phyloP scores from a whole-genome alignment of 2,797 vertebrate species.

The Phalloptychus januarius region DNA sequence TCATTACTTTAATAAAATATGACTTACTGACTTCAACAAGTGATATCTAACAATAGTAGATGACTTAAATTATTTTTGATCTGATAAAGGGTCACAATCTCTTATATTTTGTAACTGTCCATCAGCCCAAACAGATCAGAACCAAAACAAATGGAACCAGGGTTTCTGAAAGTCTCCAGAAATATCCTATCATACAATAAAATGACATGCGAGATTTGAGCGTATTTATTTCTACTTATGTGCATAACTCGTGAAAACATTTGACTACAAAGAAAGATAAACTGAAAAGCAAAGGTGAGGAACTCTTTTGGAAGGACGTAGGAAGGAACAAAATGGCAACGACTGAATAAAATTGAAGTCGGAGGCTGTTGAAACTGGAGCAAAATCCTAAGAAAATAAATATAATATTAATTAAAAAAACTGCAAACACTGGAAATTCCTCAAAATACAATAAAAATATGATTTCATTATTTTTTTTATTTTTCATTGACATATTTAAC shows the following conservation, averaged over 20 bases:
- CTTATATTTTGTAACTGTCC: background rate
- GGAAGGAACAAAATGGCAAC: background rate
- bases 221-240: background rate
- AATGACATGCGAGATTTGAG: background rate
- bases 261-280: background rate
- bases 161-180: background rate
- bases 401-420: too few species aligned
- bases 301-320: background rate
- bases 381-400: background rate
- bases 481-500: slow-evolving; percentile 23
- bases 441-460: background rate
- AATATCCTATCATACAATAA: background rate
- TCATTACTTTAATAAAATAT: background rate
- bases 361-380: background rate
- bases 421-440: background rate
- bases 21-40: background rate
- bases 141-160: background rate
- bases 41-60: background rate
- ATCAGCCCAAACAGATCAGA: background rate
- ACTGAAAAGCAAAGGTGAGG: background rate
- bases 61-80: background rate
- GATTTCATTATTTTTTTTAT: slow-evolving; percentile 7
- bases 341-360: background rate
- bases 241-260: background rate
- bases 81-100: background rate